Conservation (phyloP, 92 coral and sea anemone species). For the Parazoanthus swiftii region DNA sequence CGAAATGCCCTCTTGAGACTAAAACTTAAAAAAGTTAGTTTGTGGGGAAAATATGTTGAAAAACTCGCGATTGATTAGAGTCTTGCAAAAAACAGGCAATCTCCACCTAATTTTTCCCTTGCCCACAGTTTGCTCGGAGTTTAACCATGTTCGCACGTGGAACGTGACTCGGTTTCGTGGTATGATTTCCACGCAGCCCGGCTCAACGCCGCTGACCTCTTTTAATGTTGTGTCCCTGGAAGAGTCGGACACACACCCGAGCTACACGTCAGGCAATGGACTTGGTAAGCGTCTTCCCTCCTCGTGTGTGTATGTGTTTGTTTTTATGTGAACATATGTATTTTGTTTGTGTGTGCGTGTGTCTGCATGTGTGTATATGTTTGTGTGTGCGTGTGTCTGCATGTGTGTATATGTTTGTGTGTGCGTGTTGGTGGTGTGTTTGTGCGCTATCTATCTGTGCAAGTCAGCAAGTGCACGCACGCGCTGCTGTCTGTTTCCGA, state of each 20-base stretch:
- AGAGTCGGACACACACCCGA: conserved; percentile 90
- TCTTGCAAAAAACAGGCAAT: background rate
- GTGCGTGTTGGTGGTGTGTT: too few species aligned
- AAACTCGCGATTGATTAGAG: background rate
- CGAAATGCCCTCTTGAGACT: background rate
- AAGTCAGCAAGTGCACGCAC: too few species aligned
- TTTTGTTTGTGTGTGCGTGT: background rate
- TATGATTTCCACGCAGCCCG: conserved; percentile 99
- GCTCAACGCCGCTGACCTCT: conserved; percentile 98
- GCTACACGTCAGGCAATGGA: conserved; percentile 84
- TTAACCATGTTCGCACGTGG: conserved; percentile 98
- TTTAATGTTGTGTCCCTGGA: conserved; percentile 96
- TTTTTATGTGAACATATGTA: background rate
- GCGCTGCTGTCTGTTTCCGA: too few species aligned
- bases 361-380: too few species aligned
- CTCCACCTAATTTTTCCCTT: background rate
- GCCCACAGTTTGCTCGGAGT: conserved; percentile 56
- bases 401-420: too few species aligned
- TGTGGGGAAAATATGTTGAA: background rate
- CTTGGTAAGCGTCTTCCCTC: conserved; percentile 60
- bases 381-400: background rate
- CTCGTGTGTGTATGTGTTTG: too few species aligned
- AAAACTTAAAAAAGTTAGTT: background rate
- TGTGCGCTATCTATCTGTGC: too few species aligned
- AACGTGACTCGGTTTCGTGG: conserved; percentile 99